Evolutionary conservation across 2,113 vertebrate genomes (phyloP).

Genomic region (Amia ocellicauda): DNA sequence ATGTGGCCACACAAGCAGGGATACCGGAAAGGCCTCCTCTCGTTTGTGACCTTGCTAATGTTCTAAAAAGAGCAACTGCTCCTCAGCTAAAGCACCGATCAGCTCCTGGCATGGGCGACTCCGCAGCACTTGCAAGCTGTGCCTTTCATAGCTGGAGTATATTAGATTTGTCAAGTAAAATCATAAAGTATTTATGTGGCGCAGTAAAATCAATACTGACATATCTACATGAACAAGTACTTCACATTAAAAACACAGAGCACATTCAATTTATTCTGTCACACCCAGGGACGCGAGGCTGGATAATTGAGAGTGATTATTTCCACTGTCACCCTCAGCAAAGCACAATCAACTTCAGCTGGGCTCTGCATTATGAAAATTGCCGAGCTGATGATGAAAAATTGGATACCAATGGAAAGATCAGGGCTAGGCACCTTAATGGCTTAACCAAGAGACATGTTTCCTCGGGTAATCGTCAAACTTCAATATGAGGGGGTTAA

Average conservation of each 20-base stretch:
- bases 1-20: constrained; percentile 50
- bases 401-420: background rate
- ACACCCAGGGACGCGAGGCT: background rate
- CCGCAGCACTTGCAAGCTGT: too few relatives aligned
- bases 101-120: background rate
- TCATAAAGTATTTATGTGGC: background rate
- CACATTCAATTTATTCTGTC: background rate
- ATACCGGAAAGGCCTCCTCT: constrained; percentile 9
- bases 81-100: constrained; percentile 13
- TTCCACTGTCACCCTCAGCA: background rate
- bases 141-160: background rate
- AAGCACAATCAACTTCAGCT: background rate
- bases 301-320: constrained; percentile 1
- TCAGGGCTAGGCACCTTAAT: background rate
- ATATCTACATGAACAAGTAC: background rate
- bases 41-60: too few relatives aligned
- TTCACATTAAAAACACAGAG: background rate
- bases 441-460: constrained; percentile 8
- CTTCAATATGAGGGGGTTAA: constrained; percentile 4
- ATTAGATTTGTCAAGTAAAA: too few relatives aligned
- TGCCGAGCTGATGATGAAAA: background rate
- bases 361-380: background rate
- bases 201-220: background rate
- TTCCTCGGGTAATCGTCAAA: constrained; percentile 20
- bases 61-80: background rate